A percentile compares a stretch with the other conserved stretches of the same genome.
Conservation (phyloP, 2,113 vertebrate species). For the Fulica atra region DNA sequence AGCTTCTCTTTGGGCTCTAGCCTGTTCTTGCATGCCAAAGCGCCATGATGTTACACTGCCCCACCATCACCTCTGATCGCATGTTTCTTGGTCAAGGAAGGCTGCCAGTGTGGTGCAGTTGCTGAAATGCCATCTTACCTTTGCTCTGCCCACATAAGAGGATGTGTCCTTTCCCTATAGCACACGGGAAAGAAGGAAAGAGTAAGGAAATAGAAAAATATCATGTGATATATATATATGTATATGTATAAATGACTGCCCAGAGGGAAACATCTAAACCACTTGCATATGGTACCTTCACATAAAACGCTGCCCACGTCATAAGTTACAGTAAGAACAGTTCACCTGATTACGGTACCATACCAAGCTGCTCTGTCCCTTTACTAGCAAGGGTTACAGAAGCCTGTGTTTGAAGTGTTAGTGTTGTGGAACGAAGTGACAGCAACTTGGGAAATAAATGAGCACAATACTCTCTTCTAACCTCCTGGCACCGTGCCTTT, state of each 20-base stretch:
- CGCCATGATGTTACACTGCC: background rate
- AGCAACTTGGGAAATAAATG: conserved; percentile 40
- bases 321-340: background rate
- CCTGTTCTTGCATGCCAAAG: accelerated
- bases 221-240: background rate
- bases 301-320: background rate
- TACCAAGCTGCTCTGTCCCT: background rate
- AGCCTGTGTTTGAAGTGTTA: background rate
- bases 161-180: background rate
- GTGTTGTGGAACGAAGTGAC: conserved; percentile 11
- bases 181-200: background rate
- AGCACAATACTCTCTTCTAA: background rate
- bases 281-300: background rate
- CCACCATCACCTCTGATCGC: background rate
- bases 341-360: background rate
- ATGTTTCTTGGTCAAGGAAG: background rate
- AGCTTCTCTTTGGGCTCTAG: background rate
- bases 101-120: background rate
- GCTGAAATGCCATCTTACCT: background rate
- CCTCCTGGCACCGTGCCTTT: conserved; percentile 3
- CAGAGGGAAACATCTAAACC: background rate
- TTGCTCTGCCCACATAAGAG: background rate
- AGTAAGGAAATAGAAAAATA: background rate
- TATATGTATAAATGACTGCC: background rate
- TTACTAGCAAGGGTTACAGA: background rate